Evolutionary conservation across 2,888 invertebrate species (phyloP).

Genomic region (Drosophila demipolita): DNA sequence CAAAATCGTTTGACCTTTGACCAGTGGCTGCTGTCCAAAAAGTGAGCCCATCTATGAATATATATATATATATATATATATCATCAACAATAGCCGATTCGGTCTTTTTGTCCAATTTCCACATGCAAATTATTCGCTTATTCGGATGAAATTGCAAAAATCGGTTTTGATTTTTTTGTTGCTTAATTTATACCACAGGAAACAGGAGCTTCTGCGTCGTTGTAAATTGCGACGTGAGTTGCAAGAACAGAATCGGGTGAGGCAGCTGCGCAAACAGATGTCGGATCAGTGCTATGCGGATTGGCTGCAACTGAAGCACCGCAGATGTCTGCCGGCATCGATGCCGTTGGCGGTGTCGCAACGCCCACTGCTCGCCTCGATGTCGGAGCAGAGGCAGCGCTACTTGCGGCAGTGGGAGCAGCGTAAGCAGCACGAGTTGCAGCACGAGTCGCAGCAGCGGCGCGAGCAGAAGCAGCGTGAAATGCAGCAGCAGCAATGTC

Average conservation of each 20-base stretch:
- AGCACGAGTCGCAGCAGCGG: not conserved
- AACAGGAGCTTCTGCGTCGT: constrained; percentile 11
- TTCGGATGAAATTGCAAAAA: no score
- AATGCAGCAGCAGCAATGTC: constrained; percentile 4
- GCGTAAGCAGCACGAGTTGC: constrained; percentile 34
- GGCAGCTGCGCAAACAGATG: constrained; percentile 39
- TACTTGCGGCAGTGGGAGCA: constrained; percentile 35
- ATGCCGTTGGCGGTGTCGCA: not conserved
- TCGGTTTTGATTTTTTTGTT: no score
- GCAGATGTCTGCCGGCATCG: not conserved
- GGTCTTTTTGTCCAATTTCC: not conserved
- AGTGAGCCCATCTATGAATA: constrained; percentile 25
- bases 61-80: not conserved
- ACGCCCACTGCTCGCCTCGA: not conserved
- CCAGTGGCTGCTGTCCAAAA: constrained; percentile 47
- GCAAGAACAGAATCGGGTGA: constrained; percentile 7
- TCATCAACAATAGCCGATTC: no score
- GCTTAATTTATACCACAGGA: constrained; percentile 11
- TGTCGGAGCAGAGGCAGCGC: not conserved
- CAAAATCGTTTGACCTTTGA: constrained; percentile 40
- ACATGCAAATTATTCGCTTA: not conserved
- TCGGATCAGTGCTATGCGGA: constrained; percentile 34
- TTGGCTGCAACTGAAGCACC: constrained; percentile 41
- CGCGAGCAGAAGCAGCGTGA: not conserved
- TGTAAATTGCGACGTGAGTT: constrained; percentile 26